Evolutionary conservation across 2,113 vertebrate species (phyloP), one percentile per base, ranked within the genome.

Genomic region (Gadus macrocephalus): DNA sequence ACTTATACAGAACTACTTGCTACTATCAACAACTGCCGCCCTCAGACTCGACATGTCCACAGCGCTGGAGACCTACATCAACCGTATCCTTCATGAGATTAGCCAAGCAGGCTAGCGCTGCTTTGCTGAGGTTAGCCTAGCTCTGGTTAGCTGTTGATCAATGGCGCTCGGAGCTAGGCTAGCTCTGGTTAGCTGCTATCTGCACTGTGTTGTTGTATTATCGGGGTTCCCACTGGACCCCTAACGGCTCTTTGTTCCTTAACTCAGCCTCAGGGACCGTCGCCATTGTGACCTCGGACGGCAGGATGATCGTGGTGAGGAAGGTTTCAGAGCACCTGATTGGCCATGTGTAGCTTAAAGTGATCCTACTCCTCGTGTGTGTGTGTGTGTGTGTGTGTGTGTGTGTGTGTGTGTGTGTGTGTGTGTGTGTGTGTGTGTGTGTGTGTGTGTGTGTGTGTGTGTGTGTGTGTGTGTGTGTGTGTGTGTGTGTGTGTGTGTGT

Each of bases 291-390:
- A 99, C 96, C 27, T 97, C 97, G 15, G 96, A 99, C 80, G 96
- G 96, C 56, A 93, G 97, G 79, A 99, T 99, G 97, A 98, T 99
- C 67, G 96, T 99, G 93, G 97, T 99, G 87, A 92, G 94, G 91
- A 31, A 62, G 31, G 3, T 27, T 25, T 17, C 25, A 1, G 2
- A 17, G 59, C 25, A 7, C 15, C 15, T 58, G 25, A 5, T 17
- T 15, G 15, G 12, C 7, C 16, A 16, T 35, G 31, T 35, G 31
- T 5, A 35, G 31, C 31, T 7, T 35, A 35, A 35, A 35, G 42
- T 53, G 22, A 64, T 19, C 15, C 49, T 22, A 7, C 31, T 53
- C 9, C 15, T 8, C 15, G 53, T 55, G 53, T 55, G 16, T 55
- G 16, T 55, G 53, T 55, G 16, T 55, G 9, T 53, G 15, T 53